phyloP scores from a whole-genome alignment of 2,797 vertebrate genomes.

The Phrynocephalus vlangalii region DNA sequence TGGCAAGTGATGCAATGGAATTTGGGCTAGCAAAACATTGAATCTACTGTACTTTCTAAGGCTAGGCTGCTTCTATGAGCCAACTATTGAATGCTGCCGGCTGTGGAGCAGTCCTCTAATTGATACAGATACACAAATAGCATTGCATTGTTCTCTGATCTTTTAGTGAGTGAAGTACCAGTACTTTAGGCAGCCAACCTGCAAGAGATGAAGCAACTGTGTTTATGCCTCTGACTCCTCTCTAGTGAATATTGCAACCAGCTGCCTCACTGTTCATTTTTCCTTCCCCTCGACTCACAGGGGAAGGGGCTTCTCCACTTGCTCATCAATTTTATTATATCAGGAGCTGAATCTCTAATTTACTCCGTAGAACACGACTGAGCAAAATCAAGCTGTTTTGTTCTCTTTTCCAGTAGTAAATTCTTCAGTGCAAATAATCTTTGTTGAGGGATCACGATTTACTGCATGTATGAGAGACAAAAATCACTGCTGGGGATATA shows the following conservation, averaged over 20 bases:
- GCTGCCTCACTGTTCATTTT: slow-evolving; percentile 3
- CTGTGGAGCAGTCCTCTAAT: background rate
- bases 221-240: slow-evolving; percentile 1
- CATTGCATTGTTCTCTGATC: background rate
- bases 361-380: background rate
- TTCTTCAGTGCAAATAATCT: background rate
- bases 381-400: background rate
- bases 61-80: background rate
- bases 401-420: background rate
- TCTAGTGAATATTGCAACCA: background rate
- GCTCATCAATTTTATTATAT: background rate
- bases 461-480: background rate
- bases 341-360: background rate
- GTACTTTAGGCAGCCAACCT: background rate
- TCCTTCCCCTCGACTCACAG: background rate
- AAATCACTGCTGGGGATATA: background rate
- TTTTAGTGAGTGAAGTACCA: background rate
- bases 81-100: background rate
- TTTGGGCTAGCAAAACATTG: slow-evolving; percentile 2
- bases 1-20: background rate
- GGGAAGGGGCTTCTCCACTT: background rate
- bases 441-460: background rate
- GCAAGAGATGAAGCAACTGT: slow-evolving; percentile 10
- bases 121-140: background rate
- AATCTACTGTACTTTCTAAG: background rate